Conservation (phyloP, 2,888 invertebrate genomes). For the Platerodrilus igneus region DNA sequence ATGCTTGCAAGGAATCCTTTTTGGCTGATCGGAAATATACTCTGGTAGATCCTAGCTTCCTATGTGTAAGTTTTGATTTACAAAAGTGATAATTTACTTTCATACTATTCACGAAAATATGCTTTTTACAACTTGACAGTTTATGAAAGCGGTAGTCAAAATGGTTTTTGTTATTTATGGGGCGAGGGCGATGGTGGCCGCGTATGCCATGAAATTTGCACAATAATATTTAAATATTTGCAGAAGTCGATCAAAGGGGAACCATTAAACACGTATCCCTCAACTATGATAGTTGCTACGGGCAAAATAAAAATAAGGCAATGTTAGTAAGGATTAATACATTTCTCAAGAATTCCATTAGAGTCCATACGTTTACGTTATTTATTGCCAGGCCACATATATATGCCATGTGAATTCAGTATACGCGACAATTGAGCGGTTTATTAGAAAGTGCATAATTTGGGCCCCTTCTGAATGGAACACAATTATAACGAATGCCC, state of each 20-base stretch:
- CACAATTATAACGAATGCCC: too few relatives aligned
- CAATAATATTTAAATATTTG: constrained; percentile 26
- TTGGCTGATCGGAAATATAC: constrained; percentile 9
- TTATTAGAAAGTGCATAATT: too few relatives aligned
- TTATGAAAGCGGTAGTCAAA: constrained; percentile 22
- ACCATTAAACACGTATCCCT: constrained; percentile 12
- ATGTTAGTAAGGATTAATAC: constrained; percentile 10
- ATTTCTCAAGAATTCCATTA: too few relatives aligned
- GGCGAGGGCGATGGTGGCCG: constrained; percentile 34
- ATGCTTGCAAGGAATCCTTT: constrained; percentile 10
- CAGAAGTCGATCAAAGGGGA: constrained; percentile 26
- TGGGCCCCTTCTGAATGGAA: too few relatives aligned
- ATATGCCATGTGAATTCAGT: too few relatives aligned
- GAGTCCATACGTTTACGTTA: too few relatives aligned
- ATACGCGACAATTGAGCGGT: too few relatives aligned
- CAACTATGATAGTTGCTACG: constrained; percentile 21
- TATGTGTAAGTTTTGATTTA: constrained; percentile 26
- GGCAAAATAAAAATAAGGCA: constrained; percentile 16
- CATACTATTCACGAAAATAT: constrained; percentile 31
- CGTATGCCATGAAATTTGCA: constrained; percentile 33
- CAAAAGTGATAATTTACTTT: constrained; percentile 27
- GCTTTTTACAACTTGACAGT: constrained; percentile 30
- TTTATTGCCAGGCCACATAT: too few relatives aligned
- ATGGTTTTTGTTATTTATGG: constrained; percentile 30
- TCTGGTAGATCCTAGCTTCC: too few relatives aligned